phyloP scores from a whole-genome alignment of 2,797 vertebrate species.

The Sebastes matsubarae region DNA sequence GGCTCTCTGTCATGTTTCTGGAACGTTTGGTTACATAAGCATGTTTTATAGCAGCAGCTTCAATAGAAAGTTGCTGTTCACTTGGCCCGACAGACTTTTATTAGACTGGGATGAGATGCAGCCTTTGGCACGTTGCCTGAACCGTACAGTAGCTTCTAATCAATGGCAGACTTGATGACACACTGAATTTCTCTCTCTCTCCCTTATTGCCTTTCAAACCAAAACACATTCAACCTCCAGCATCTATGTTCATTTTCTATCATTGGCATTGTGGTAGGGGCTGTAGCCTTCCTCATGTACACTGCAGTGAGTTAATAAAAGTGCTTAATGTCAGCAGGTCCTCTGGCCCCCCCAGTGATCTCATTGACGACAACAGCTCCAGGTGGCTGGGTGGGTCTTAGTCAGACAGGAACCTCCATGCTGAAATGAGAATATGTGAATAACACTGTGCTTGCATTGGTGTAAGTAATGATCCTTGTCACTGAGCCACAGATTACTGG shows the following conservation, averaged over 20 bases:
- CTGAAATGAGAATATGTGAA: background rate
- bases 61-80: background rate
- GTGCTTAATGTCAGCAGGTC: constrained; percentile 7
- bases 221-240: background rate
- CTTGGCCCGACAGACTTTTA: constrained; percentile 19
- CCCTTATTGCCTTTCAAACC: background rate
- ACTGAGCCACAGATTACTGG: background rate
- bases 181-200: constrained; percentile 29
- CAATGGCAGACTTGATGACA: constrained; percentile 53
- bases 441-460: background rate
- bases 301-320: constrained; percentile 19
- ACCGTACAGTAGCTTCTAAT: constrained; percentile 33
- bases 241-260: background rate
- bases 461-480: background rate
- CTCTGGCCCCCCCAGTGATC: background rate
- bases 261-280: no score
- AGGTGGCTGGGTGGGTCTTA: background rate
- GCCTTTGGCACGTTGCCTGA: constrained; percentile 34
- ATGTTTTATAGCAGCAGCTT: constrained; percentile 11
- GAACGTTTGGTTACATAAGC: constrained; percentile 6
- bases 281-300: background rate
- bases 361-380: constrained; percentile 4
- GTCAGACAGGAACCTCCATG: background rate
- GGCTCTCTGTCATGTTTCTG: constrained; percentile 1
- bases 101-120: constrained; percentile 40